Base-by-base conservation (phyloP, 2,888 invertebrate species). In the Xylota segnis region DNA sequence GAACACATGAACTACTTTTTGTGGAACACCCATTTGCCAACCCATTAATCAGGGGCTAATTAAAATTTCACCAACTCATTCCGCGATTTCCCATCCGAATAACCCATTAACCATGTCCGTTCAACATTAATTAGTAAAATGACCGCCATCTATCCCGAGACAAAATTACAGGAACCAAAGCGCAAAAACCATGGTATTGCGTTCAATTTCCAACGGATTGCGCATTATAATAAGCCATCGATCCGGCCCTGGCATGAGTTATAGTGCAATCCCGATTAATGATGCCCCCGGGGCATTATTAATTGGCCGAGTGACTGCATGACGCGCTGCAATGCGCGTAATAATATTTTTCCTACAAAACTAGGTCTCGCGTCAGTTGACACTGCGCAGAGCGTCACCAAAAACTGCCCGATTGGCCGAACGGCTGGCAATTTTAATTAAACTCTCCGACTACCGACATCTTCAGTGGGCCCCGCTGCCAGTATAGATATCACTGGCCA, bases 61-160 rank as follows among this genome's bases (percentile, higher is more conserved):
- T 86, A 72, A 82, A 82, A 77, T 82, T 82, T 86, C 86, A 82
- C 76, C 86, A 86, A 77, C 76, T 82, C 66, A 71, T 70, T 82
- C 58, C 45, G 37, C 70, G 37, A 56, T 77, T 72, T 86, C 52
- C 61, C 71, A 68, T 72, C 61, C 54, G 27, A 54, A 72, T 47
- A 43, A 32, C 71, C 71, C 81, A 82, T 84, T 71, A 75, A 75
- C 84, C 54, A 84, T 65, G 81, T 84, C 86, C 86, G 82, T 86
- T 82, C 71, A 86, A 68, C 86, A 82, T 86, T 86, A 86, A 86
- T 86, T 86, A 86, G 86, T 63, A 81, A 72, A 82, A 82, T 72
- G 66, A 77, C 82, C 76, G 56, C 82, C 81, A 86, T 82, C 86
- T 86, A 86, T 71, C 56, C 61, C 47, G 37, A 43, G 65, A 65